Evolutionary conservation across 2,797 vertebrate genomes (phyloP).

Genomic region (Cryptoprocta ferox): DNA sequence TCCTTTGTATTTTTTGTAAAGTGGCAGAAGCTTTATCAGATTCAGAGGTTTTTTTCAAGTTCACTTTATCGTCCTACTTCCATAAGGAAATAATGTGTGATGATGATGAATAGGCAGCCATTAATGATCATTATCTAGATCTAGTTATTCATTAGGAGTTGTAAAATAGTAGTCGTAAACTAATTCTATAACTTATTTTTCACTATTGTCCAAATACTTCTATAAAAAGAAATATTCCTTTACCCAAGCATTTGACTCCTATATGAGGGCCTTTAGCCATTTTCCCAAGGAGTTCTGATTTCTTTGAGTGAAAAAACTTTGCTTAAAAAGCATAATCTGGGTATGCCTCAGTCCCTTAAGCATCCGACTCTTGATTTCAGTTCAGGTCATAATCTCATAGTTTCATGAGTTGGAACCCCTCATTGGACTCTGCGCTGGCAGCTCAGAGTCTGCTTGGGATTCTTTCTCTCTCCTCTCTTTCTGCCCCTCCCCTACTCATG

Average conservation of each 20-base stretch:
- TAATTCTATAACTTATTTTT: not conserved
- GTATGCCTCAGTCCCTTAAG: too few relatives aligned
- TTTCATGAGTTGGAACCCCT: too few relatives aligned
- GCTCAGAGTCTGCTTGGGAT: too few relatives aligned
- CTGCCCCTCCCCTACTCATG: too few relatives aligned
- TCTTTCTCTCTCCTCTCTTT: too few relatives aligned
- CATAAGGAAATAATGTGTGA: not conserved
- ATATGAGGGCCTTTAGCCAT: not conserved
- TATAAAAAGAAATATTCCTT: not conserved
- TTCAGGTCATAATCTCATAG: too few relatives aligned
- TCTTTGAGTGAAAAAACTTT: not conserved
- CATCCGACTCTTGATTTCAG: too few relatives aligned
- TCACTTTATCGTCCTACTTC: not conserved
- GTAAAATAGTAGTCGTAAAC: not conserved
- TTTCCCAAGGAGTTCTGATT: not conserved
- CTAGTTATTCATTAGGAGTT: not conserved
- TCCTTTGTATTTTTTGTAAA: not conserved
- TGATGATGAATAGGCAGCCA: not conserved
- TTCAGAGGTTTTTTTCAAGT: not conserved
- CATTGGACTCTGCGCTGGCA: too few relatives aligned
- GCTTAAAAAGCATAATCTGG: not conserved
- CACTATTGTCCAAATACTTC: not conserved
- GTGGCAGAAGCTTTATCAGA: not conserved
- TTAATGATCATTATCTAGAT: not conserved
- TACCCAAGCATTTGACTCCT: not conserved